Conservation (phyloP, 92 coral and sea anemone genomes). For the Meandrina meandrites region DNA sequence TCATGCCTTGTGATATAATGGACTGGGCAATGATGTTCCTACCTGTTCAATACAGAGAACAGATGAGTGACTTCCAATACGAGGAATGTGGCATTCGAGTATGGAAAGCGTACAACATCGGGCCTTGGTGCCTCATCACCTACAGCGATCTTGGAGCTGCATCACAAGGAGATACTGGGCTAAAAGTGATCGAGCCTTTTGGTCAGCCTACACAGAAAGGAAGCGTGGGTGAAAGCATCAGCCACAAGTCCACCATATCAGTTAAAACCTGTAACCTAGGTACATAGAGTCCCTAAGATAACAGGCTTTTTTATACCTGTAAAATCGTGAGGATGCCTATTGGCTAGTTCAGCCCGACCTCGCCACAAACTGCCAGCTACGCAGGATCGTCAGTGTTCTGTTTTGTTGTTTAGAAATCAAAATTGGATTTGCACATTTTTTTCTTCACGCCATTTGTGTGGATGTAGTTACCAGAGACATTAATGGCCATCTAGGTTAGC, state of each 20-base stretch:
- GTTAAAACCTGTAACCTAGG: too few relatives aligned
- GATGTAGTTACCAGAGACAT: too few relatives aligned
- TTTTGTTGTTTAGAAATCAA: too few relatives aligned
- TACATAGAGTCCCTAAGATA: too few relatives aligned
- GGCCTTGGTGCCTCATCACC: slow-evolving; percentile 48
- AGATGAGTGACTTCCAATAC: slow-evolving; percentile 45
- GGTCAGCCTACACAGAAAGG: background rate
- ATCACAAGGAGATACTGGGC: slow-evolving; percentile 39
- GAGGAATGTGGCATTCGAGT: slow-evolving; percentile 49
- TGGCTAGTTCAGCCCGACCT: too few relatives aligned
- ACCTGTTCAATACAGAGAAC: slow-evolving; percentile 36
- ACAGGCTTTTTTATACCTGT: too few relatives aligned
- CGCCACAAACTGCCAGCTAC: too few relatives aligned
- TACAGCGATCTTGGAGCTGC: slow-evolving; percentile 22
- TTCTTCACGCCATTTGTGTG: too few relatives aligned
- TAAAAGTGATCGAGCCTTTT: slow-evolving; percentile 39
- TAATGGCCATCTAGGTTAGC: too few relatives aligned
- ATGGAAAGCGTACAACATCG: slow-evolving; percentile 51
- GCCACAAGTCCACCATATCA: background rate
- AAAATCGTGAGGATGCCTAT: too few relatives aligned
- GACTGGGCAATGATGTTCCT: slow-evolving; percentile 40
- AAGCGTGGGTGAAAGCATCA: background rate
- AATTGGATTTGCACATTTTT: too few relatives aligned
- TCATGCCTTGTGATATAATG: slow-evolving; percentile 39
- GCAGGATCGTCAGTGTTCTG: too few relatives aligned